Evolutionary conservation across 1,140 invertebrate genomes (phyloP).

Genomic region (Neotoxoptera formosana): DNA sequence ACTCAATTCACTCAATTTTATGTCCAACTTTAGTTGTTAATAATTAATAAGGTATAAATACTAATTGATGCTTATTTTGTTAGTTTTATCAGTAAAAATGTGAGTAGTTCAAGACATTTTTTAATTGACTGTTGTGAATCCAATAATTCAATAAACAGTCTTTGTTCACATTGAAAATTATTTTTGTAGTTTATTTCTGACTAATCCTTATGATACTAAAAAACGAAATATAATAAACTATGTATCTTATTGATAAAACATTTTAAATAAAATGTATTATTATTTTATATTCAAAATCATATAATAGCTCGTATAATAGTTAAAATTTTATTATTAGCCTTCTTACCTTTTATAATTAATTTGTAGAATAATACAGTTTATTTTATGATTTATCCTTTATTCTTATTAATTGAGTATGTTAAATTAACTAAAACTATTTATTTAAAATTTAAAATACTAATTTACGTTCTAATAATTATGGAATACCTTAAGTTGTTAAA

Average conservation of each 20-base stretch:
- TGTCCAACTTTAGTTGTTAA: background rate
- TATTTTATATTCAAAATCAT: background rate
- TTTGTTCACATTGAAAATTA: background rate
- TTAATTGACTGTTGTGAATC: background rate
- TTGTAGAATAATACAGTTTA: too few relatives aligned
- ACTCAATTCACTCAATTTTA: constrained; percentile 23
- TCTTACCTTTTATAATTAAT: background rate
- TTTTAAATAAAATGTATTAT: background rate
- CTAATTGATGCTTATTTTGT: background rate
- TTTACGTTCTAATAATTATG: background rate
- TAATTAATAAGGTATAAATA: background rate
- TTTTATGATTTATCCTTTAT: too few relatives aligned
- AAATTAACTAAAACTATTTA: background rate
- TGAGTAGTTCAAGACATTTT: background rate
- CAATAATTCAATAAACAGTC: background rate
- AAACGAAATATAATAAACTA: background rate
- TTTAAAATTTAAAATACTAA: background rate
- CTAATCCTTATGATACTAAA: background rate
- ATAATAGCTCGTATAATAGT: background rate
- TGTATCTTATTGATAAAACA: background rate
- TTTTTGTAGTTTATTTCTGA: background rate
- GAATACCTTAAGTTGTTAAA: background rate
- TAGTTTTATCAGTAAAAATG: background rate
- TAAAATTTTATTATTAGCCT: background rate
- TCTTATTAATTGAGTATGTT: too few relatives aligned